These are phyloP conservation scores for Ceyx cyanopectus DNA, from an alignment of 2,113 vertebrate genomes.

Conservation along the genomic window DNA sequence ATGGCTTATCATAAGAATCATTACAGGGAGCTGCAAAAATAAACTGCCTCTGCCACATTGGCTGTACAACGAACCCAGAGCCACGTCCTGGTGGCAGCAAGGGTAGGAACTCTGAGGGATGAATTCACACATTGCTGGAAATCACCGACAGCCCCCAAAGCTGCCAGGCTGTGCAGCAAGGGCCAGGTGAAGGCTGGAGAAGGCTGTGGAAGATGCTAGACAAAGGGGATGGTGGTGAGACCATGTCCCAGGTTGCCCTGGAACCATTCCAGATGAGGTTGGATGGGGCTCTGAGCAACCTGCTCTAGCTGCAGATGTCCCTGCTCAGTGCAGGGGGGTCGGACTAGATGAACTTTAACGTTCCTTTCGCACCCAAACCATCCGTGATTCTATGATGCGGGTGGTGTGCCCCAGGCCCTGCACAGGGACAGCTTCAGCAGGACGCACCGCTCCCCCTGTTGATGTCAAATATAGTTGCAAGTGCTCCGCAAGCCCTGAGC, in stretches of 20 bases:
- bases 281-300: background rate
- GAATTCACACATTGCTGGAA: background rate
- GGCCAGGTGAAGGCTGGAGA: background rate
- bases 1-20: background rate
- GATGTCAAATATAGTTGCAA: conserved; percentile 19
- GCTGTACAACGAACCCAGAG: background rate
- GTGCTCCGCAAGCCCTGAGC: background rate
- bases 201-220: background rate
- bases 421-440: background rate
- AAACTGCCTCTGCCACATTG: fast-evolving
- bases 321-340: background rate
- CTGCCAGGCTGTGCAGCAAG: background rate
- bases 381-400: background rate
- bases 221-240: background rate
- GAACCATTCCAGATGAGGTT: background rate
- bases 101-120: background rate
- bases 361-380: background rate
- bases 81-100: background rate
- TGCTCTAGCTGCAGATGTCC: background rate
- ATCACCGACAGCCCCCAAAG: background rate
- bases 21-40: background rate
- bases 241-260: background rate
- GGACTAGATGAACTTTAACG: background rate
- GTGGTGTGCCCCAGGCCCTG: background rate
- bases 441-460: conserved; percentile 37